Percentiles rank a stretch among this genome's conserved stretches.
Evolutionary conservation across 2,113 vertebrate genomes (phyloP).

Genomic region (Odontophorus gujanensis): DNA sequence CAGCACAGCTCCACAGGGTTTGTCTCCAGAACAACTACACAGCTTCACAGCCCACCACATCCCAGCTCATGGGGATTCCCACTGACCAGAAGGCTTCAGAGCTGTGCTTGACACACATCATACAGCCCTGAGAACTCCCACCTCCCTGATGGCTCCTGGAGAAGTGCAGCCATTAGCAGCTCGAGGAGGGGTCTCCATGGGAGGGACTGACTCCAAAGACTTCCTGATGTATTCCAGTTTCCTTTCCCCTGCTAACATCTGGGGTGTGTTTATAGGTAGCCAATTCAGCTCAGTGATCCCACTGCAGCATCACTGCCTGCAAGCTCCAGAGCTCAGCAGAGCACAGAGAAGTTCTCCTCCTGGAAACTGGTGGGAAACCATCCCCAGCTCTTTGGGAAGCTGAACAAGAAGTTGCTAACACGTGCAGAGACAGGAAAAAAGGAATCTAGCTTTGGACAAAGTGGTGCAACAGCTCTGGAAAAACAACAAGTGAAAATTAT

Average conservation of each 20-base stretch:
- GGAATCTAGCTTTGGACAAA: background rate
- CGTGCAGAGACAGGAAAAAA: background rate
- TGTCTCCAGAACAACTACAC: background rate
- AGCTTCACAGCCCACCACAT: background rate
- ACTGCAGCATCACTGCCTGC: background rate
- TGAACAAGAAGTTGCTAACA: background rate
- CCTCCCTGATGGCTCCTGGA: background rate
- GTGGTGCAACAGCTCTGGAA: background rate
- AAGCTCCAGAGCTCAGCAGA: background rate
- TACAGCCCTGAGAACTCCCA: background rate
- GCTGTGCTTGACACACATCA: background rate
- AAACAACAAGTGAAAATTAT: background rate
- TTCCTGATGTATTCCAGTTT: constrained; percentile 29
- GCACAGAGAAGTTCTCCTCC: background rate
- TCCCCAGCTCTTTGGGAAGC: background rate
- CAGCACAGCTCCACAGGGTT: background rate
- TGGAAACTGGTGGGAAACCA: background rate
- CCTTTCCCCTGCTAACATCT: constrained; percentile 24
- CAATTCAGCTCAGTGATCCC: background rate
- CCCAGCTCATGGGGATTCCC: background rate
- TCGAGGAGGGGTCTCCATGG: background rate
- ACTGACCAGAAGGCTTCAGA: background rate
- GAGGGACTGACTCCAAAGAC: constrained; percentile 24
- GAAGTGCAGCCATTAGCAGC: background rate
- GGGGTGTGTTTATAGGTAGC: constrained; percentile 41